phyloP scores from a whole-genome alignment of 2,797 vertebrate genomes.

The Emydoidea blandingii region DNA sequence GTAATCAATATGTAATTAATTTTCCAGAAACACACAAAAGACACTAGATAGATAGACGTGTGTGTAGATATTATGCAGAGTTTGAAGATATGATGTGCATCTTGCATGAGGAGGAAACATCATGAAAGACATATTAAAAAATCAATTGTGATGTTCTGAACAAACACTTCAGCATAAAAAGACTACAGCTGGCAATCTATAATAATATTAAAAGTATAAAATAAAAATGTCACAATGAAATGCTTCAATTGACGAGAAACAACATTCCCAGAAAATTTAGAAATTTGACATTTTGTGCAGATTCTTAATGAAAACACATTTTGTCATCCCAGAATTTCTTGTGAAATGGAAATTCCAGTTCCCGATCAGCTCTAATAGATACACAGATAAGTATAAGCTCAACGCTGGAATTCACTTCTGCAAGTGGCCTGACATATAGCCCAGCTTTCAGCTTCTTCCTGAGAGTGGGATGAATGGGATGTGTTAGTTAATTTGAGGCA shows the following conservation, averaged over 20 bases:
- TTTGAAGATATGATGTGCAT: slow-evolving; percentile 21
- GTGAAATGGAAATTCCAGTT: no score
- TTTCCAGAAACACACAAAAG: background rate
- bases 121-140: background rate
- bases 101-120: background rate
- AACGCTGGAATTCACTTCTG: accelerated
- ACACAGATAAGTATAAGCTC: background rate
- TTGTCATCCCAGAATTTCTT: background rate
- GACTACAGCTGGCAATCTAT: background rate
- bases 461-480: background rate
- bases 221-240: background rate
- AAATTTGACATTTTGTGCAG: background rate
- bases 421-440: background rate
- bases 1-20: background rate
- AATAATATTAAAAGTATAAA: background rate
- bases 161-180: background rate
- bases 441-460: background rate
- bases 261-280: background rate
- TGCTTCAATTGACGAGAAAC: background rate
- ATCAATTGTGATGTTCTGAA: background rate
- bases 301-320: background rate
- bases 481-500: background rate
- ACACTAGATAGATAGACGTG: background rate
- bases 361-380: background rate
- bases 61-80: background rate